Conservation (phyloP, 2,113 vertebrate species). For the Cavia aperea region DNA sequence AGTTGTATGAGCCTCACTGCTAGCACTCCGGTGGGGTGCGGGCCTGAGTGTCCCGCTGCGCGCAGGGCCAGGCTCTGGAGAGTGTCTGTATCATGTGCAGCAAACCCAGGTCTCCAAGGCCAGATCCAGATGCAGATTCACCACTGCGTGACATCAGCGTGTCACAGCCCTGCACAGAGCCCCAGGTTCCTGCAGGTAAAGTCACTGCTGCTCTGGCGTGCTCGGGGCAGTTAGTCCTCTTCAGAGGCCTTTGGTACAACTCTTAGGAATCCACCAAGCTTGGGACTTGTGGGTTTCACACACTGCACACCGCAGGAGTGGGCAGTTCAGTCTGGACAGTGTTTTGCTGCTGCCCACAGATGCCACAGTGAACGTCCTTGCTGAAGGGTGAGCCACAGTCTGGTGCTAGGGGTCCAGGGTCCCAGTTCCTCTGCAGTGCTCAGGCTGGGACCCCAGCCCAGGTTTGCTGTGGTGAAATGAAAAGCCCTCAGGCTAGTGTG, state of each 20-base stretch:
- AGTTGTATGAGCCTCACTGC: slow-evolving; percentile 37
- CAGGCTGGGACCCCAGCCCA: neutral
- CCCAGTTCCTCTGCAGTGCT: neutral
- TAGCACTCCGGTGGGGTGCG: slow-evolving; percentile 39
- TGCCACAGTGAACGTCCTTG: neutral
- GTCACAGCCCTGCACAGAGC: neutral
- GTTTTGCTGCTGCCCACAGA: rapidly evolving
- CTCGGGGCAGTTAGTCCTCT: neutral
- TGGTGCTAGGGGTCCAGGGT: neutral
- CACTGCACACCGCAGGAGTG: neutral
- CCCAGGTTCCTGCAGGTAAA: neutral
- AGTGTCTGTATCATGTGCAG: slow-evolving; percentile 32
- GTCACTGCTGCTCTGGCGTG: neutral
- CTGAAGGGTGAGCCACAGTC: neutral
- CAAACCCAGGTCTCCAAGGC: neutral
- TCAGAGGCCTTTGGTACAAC: neutral
- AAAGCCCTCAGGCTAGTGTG: neutral
- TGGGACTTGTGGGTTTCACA: neutral
- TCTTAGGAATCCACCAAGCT: neutral
- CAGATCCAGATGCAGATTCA: neutral
- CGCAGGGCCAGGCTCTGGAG: slow-evolving; percentile 38
- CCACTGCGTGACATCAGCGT: neutral
- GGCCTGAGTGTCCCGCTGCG: slow-evolving; percentile 36
- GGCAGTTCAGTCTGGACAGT: neutral
- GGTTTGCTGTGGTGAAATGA: neutral